These are phyloP conservation scores for Drepanosiphum platanoidis DNA, from an alignment of 2,888 invertebrate species.

Conservation along the genomic window DNA sequence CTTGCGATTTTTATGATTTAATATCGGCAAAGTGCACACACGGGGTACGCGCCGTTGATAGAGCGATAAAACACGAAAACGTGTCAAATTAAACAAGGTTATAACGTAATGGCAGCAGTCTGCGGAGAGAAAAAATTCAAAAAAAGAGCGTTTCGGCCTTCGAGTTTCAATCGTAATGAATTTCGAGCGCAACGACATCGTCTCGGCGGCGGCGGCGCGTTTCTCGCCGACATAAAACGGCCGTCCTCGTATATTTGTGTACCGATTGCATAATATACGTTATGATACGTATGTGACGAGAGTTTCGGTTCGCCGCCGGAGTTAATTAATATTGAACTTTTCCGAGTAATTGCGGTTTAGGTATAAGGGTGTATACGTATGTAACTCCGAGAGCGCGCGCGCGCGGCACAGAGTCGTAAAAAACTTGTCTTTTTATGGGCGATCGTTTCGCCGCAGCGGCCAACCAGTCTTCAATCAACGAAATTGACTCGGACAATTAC, in stretches of 20 bases:
- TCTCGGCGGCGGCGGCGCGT: too few relatives aligned
- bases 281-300: background rate
- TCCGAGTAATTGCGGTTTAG: constrained; percentile 14
- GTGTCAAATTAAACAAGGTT: background rate
- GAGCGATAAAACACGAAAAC: background rate
- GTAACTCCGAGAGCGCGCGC: background rate
- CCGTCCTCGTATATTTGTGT: background rate
- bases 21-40: too few relatives aligned
- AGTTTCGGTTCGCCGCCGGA: background rate
- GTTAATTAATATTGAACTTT: constrained; percentile 52
- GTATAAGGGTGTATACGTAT: too few relatives aligned
- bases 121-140: background rate
- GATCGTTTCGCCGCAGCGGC: constrained; percentile 6
- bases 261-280: background rate
- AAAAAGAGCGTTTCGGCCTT: background rate
- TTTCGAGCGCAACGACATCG: too few relatives aligned
- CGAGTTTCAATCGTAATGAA: background rate
- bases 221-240: background rate
- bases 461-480: constrained; percentile 46
- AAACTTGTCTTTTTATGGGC: constrained; percentile 53
- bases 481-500: constrained; percentile 53
- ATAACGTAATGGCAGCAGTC: background rate
- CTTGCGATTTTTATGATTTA: background rate
- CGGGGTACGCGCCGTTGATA: background rate
- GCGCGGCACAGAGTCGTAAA: constrained; percentile 30